phyloP scores from a whole-genome alignment of 2,797 vertebrate genomes.

The Sebastes cheni region DNA sequence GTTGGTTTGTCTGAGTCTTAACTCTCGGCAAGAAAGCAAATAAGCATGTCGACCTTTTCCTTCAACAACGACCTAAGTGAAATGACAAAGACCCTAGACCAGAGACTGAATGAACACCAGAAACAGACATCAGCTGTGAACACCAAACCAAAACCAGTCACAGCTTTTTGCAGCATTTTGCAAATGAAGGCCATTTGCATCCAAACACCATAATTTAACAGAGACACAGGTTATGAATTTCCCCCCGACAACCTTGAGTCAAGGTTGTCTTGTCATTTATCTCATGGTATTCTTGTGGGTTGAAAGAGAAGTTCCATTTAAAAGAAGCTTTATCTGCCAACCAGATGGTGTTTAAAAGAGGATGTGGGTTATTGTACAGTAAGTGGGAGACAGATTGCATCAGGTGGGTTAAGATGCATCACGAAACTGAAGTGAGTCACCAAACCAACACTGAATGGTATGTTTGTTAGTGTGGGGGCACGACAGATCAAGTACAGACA shows the following conservation, averaged over 20 bases:
- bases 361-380: background rate
- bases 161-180: too few species aligned
- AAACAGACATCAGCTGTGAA: background rate
- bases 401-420: background rate
- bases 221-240: background rate
- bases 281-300: background rate
- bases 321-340: background rate
- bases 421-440: constrained; percentile 34
- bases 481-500: background rate
- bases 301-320: constrained; percentile 5
- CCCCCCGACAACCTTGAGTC: background rate
- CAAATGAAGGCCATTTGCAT: background rate
- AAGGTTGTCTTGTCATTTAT: background rate
- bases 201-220: background rate
- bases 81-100: background rate
- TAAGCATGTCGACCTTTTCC: background rate
- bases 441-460: constrained; percentile 11
- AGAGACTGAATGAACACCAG: background rate
- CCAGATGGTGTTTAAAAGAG: constrained; percentile 12
- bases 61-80: background rate
- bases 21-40: background rate
- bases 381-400: background rate
- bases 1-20: background rate
- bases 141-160: background rate
- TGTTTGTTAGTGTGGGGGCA: background rate